These are phyloP conservation scores for Protula sp. DNA, from an alignment of 2,888 invertebrate species.

Conservation along the genomic window DNA sequence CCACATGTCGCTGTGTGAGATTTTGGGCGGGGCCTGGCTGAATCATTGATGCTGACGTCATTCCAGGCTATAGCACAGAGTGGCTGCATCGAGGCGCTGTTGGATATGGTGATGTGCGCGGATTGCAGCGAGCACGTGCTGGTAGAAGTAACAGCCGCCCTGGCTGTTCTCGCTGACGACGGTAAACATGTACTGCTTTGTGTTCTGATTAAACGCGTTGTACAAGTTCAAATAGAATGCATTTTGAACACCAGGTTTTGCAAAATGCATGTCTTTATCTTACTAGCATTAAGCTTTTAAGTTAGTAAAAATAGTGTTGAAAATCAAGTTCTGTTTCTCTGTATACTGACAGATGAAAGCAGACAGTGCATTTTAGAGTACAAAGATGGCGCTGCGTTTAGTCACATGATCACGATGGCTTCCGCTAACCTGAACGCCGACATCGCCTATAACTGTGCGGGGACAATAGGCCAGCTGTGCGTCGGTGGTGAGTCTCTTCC, in stretches of 20 bases:
- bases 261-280: too few species aligned
- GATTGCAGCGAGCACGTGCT: constrained; percentile 26
- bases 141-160: constrained; percentile 37
- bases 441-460: constrained; percentile 43
- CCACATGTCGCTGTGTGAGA: too few species aligned
- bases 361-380: constrained; percentile 27
- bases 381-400: constrained; percentile 31
- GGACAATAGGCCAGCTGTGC: constrained; percentile 37
- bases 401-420: constrained; percentile 32
- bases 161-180: constrained; percentile 44
- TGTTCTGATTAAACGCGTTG: too few species aligned
- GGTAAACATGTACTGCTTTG: constrained; percentile 31
- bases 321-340: too few species aligned
- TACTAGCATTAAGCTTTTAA: too few species aligned
- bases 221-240: too few species aligned
- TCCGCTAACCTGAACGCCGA: constrained; percentile 30
- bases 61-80: constrained; percentile 1
- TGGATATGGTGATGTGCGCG: constrained; percentile 26
- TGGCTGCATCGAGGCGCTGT: constrained; percentile 33
- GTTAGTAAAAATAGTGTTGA: too few species aligned
- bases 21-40: too few species aligned
- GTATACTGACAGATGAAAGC: constrained; percentile 35
- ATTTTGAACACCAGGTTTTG: too few species aligned
- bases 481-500: constrained; percentile 26
- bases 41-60: too few species aligned